These are phyloP conservation scores for Portunus trituberculatus DNA, from an alignment of 1,140 invertebrate genomes.

Conservation along the genomic window DNA sequence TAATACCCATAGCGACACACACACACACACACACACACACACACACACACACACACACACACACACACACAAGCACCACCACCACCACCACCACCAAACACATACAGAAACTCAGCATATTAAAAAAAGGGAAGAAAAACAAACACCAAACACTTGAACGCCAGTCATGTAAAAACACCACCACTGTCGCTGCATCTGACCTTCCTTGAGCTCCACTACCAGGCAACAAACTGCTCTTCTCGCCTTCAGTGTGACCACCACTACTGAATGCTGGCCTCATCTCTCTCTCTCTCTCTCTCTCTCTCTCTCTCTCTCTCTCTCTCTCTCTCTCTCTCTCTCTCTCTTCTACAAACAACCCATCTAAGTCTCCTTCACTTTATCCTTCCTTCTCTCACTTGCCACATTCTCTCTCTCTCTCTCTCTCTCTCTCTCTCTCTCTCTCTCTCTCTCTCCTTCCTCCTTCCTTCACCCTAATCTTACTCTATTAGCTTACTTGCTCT, in stretches of 20 bases:
- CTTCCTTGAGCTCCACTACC: not conserved
- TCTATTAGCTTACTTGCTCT: no score
- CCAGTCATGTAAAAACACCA: not conserved
- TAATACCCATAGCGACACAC: not conserved
- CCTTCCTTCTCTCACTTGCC: not conserved
- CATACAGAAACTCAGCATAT: not conserved
- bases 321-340: slow-evolving; percentile 15
- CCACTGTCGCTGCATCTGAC: not conserved
- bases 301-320: slow-evolving; percentile 40
- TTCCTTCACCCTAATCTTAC: no score
- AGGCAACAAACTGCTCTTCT: not conserved
- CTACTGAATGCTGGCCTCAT: not conserved
- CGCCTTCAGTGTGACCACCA: not conserved
- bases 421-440: slow-evolving; percentile 46
- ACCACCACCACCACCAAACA: not conserved
- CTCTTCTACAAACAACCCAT: not conserved
- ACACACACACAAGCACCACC: not conserved
- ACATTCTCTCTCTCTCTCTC: slow-evolving; percentile 42
- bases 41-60: not conserved
- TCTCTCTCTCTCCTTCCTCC: slow-evolving; percentile 35
- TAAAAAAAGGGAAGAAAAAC: not conserved
- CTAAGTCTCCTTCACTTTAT: slow-evolving; percentile 34
- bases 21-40: not conserved
- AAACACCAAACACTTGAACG: no score
- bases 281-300: not conserved